Percentiles rank a stretch among this genome's conserved stretches.
These are phyloP conservation scores for Vireo griseus DNA, from an alignment of 2,797 vertebrate genomes.

Conservation along the genomic window DNA sequence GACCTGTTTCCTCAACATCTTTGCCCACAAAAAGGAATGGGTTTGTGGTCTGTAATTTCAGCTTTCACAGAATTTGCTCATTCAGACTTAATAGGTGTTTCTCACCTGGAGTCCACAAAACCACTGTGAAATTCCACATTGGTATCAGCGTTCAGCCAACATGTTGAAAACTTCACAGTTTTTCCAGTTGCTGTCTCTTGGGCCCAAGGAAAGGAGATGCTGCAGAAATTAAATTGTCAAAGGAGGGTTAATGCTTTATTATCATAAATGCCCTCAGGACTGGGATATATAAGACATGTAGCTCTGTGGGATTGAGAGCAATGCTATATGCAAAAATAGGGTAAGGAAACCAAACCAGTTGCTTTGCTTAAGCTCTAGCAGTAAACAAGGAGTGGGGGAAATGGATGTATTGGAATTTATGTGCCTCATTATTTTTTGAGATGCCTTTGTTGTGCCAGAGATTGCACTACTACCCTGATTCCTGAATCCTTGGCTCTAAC, in stretches of 20 bases:
- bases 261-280: neutral
- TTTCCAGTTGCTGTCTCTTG: neutral
- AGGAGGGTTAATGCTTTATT: neutral
- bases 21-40: neutral
- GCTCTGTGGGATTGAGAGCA: neutral
- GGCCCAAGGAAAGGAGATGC: neutral
- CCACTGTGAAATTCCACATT: fast-evolving
- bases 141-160: neutral
- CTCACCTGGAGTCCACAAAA: neutral
- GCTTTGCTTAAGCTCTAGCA: neutral
- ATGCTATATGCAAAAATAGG: neutral
- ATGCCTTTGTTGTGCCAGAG: neutral
- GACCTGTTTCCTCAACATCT: neutral
- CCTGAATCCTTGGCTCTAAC: neutral
- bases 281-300: fast-evolving
- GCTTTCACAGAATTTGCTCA: neutral
- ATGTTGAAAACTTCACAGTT: neutral
- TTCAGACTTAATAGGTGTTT: neutral
- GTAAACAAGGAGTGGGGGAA: neutral
- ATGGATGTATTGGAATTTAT: neutral
- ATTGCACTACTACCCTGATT: neutral
- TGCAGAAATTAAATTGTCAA: neutral
- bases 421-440: neutral
- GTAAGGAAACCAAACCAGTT: neutral
- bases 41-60: neutral